These are phyloP conservation scores for Bujurquina vittata DNA, from an alignment of 2,113 vertebrate species.

Conservation along the genomic window DNA sequence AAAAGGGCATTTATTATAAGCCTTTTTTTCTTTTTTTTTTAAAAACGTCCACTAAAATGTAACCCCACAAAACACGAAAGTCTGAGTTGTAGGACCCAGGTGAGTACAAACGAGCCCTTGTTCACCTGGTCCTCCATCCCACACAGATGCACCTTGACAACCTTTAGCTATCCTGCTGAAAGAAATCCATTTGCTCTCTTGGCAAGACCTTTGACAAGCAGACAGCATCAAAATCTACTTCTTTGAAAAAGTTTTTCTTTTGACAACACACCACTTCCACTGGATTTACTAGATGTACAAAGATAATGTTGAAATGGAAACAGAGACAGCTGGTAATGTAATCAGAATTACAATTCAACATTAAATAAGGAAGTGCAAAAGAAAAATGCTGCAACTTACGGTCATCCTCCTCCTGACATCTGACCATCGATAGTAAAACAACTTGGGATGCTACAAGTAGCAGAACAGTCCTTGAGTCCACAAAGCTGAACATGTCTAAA, in stretches of 20 bases:
- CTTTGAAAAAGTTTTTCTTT: background rate
- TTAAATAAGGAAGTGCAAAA: slow-evolving; percentile 10
- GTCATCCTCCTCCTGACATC: slow-evolving; percentile 83
- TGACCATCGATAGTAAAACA: slow-evolving; percentile 85
- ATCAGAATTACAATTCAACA: slow-evolving; percentile 15
- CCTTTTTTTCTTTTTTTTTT: background rate
- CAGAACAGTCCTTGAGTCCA: slow-evolving; percentile 89
- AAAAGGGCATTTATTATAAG: background rate
- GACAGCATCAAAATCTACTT: background rate
- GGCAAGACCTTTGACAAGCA: background rate
- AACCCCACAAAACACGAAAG: background rate
- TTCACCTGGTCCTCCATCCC: slow-evolving; percentile 72
- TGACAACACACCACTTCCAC: background rate
- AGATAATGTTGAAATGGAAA: background rate
- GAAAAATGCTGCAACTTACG: slow-evolving; percentile 82
- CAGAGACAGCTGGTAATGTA: background rate
- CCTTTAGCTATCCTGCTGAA: slow-evolving; percentile 38
- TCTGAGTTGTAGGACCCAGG: slow-evolving; percentile 35
- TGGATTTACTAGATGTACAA: slow-evolving; percentile 10
- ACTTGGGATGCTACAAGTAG: slow-evolving; percentile 86
- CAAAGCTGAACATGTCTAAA: slow-evolving; percentile 90
- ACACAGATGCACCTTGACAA: slow-evolving; percentile 60
- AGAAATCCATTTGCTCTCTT: background rate
- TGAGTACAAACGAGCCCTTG: slow-evolving; percentile 61
- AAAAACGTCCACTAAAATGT: background rate